Conservation (phyloP, 2,797 vertebrate genomes). For the Mormyrops boulengeri region DNA sequence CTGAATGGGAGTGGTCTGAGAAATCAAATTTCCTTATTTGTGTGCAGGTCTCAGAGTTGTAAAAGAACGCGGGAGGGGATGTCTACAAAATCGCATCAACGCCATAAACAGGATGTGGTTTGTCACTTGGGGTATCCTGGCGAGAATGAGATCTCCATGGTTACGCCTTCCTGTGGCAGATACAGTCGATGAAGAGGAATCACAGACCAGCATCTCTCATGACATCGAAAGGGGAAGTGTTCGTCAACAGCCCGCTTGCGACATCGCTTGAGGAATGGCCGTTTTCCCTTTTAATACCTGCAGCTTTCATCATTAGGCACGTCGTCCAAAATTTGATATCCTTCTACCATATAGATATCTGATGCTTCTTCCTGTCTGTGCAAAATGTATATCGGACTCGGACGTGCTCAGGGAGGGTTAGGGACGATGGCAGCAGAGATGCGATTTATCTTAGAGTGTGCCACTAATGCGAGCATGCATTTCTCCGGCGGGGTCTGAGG, state of each 20-base stretch:
- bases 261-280: not conserved
- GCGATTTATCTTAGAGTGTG: not conserved
- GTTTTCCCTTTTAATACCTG: not conserved
- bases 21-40: slow-evolving; percentile 25
- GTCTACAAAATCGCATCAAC: slow-evolving; percentile 51
- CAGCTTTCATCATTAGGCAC: not conserved
- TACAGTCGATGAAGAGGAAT: slow-evolving; percentile 33
- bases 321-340: not conserved
- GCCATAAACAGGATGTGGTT: slow-evolving; percentile 57
- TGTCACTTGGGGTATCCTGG: slow-evolving; percentile 49
- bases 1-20: slow-evolving; percentile 11
- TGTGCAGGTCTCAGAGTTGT: slow-evolving; percentile 34
- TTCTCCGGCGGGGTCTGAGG: not conserved
- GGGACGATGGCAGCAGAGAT: not conserved
- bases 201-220: slow-evolving; percentile 18
- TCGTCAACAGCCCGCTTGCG: slow-evolving; percentile 14
- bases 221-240: slow-evolving; percentile 20
- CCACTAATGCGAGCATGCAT: not conserved
- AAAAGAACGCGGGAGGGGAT: slow-evolving; percentile 25
- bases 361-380: not conserved
- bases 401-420: not conserved
- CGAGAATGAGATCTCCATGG: slow-evolving; percentile 51
- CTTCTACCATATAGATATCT: not conserved
- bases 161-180: slow-evolving; percentile 43
- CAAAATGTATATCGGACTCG: not conserved